Evolutionary conservation across 2,888 invertebrate species (phyloP).

Genomic region (Xiphydria camelus): DNA sequence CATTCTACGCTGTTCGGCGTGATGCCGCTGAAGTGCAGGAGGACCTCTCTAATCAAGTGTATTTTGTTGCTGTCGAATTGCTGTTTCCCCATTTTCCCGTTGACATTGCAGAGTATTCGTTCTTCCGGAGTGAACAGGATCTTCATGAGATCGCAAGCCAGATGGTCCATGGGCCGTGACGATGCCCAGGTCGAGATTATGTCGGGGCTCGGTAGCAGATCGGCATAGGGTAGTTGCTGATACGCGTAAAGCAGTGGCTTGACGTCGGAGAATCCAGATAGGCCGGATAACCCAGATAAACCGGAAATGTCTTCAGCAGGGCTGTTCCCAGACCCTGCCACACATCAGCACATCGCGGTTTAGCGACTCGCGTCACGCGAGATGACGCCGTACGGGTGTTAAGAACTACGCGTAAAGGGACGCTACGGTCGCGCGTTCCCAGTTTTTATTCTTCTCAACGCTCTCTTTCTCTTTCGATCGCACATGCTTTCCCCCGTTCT

Average conservation of each 20-base stretch:
- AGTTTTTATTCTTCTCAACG: not conserved
- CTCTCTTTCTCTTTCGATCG: not conserved
- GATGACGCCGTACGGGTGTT: not conserved
- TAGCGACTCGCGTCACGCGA: not conserved
- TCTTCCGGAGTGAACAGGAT: conserved; percentile 58
- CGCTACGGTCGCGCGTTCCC: not conserved
- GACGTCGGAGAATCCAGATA: conserved; percentile 47
- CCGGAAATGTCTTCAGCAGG: conserved; percentile 50
- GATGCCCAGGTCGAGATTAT: conserved; percentile 57
- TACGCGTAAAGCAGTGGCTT: conserved; percentile 54
- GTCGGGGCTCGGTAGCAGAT: conserved; percentile 55
- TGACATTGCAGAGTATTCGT: conserved; percentile 58
- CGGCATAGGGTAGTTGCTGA: conserved; percentile 57
- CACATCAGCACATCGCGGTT: conserved; percentile 35
- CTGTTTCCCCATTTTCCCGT: conserved; percentile 59
- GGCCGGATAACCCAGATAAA: conserved; percentile 46
- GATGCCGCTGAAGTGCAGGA: conserved; percentile 56
- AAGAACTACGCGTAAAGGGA: not conserved
- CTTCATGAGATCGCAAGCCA: conserved; percentile 59
- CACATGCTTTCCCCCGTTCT: not conserved
- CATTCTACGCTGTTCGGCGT: conserved; percentile 53
- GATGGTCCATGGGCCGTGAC: conserved; percentile 57
- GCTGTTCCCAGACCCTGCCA: conserved; percentile 50
- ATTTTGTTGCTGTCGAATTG: conserved; percentile 59
- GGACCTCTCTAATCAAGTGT: conserved; percentile 55